Conservation (phyloP, 2,113 vertebrate species). For the Thunnus thynnus region DNA sequence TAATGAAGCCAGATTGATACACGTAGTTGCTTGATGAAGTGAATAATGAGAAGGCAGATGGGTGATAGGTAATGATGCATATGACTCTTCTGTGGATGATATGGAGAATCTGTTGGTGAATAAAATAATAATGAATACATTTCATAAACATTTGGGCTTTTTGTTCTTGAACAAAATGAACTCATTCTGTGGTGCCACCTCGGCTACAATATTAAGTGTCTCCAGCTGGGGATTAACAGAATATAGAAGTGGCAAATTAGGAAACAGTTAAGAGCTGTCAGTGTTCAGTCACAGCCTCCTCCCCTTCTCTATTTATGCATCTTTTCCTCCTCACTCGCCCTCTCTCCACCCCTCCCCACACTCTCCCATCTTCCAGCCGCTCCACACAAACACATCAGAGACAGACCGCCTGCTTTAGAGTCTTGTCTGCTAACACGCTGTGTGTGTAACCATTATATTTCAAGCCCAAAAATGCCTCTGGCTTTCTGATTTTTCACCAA, state of each 20-base stretch:
- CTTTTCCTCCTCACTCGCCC: conserved; percentile 51
- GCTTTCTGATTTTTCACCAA: conserved; percentile 4
- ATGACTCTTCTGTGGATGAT: neutral
- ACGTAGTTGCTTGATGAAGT: conserved; percentile 16
- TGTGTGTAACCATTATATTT: conserved; percentile 19
- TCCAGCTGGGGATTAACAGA: conserved; percentile 53
- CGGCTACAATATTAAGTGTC: conserved; percentile 28
- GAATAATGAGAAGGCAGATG: conserved; percentile 21
- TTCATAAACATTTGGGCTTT: conserved; percentile 3
- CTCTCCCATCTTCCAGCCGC: conserved; percentile 37
- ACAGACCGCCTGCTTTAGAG: conserved; percentile 40
- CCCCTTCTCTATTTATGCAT: conserved; percentile 60
- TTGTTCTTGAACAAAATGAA: conserved; percentile 9
- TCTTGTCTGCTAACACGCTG: conserved; percentile 27
- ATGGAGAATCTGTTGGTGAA: neutral
- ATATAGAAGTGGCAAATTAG: conserved; percentile 63
- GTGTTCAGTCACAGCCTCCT: conserved; percentile 48
- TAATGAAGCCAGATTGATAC: conserved; percentile 30
- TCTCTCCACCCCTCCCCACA: conserved; percentile 9
- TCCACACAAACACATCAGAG: conserved; percentile 59
- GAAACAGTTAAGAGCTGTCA: conserved; percentile 62
- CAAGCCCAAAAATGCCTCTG: neutral
- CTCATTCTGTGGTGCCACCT: neutral
- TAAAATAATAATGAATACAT: neutral
- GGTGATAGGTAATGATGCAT: neutral